A percentile compares a stretch with the other conserved stretches of the same genome.
These are phyloP conservation scores for Poeciliopsis turrubarensis DNA, from an alignment of 2,113 vertebrate species.

Conservation along the genomic window DNA sequence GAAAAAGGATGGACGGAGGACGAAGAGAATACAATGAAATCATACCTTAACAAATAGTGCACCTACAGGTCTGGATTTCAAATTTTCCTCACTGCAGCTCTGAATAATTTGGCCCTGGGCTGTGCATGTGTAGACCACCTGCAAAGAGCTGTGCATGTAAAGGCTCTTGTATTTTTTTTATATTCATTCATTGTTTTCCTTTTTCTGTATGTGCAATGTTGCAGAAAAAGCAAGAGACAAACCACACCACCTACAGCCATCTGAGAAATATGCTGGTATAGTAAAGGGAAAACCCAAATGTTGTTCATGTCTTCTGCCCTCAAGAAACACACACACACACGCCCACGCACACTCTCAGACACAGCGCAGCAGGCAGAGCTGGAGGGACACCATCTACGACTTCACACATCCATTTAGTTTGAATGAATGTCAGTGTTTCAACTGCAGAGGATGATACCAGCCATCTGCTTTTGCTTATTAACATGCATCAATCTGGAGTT, in stretches of 20 bases:
- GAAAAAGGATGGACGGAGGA: too few species aligned
- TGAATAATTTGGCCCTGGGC: conserved; percentile 45
- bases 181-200: neutral
- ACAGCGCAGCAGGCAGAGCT: conserved; percentile 19
- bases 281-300: conserved; percentile 41
- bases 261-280: conserved; percentile 39
- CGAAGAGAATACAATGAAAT: conserved; percentile 23
- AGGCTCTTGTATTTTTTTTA: conserved; percentile 6
- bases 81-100: conserved; percentile 41
- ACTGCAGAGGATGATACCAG: conserved; percentile 45
- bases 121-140: conserved; percentile 28
- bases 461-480: conserved; percentile 50
- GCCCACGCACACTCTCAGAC: conserved; percentile 12
- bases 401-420: conserved; percentile 44
- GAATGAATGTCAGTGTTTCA: neutral
- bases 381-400: conserved; percentile 20
- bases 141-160: conserved; percentile 36
- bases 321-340: conserved; percentile 11
- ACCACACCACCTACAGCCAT: conserved; percentile 44
- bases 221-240: conserved; percentile 11
- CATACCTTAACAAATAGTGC: conserved; percentile 49
- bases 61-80: conserved; percentile 39
- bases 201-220: neutral
- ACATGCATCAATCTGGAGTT: conserved; percentile 21
- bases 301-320: conserved; percentile 6